Base-by-base conservation (phyloP, 2,888 invertebrate species). In the Ormia ochracea region DNA sequence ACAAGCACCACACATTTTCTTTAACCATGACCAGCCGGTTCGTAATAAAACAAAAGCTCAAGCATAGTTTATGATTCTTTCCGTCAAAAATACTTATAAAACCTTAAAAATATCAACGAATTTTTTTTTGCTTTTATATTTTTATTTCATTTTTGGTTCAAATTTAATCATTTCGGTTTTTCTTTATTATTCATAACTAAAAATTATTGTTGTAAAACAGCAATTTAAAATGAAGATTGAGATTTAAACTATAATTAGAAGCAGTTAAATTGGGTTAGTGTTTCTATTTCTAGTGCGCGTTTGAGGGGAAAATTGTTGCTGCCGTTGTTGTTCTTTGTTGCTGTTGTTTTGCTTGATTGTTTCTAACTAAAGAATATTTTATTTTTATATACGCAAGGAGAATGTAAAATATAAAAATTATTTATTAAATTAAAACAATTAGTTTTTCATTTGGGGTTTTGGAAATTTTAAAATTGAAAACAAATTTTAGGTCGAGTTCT, bases 41-140 rank as follows among this genome's bases (percentile, higher is more conserved):
- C 21, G 33, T 50, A 52, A 50, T 61, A 48, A 54, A 65, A 7
- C 36, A 66, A 74, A n/a, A 58, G 17, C 38, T 58, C 41, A 68
- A 68, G 14, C 43, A 52, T 59, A 43, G 66, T 68, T 75, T 75
- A 75, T 68, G 66, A 75, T 59, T 75, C 59, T 66, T 66, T 75
- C 33, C 66, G 63, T 14, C 4, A 10, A 48, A 41, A 38, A n/a
- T 9, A 23, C 4, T n/a, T 54, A 23, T 4, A 48, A 31, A 38
- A 28, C 19, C 9, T n/a, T n/a, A 52, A 38, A 33, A 41, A 52
- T 12, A 52, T 54, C 38, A 31, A 31, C 31, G 26, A 1, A 50
- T 52, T 28, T 48, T 41, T 56, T 48, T 48, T n/a, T 19, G 12
- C 45, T 59, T 50, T 59, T 17, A 36, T 21, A 21, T 43, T 43